These are phyloP conservation scores for Catostylus mosaicus DNA, from an alignment of 30 jellyfish, hydroid and myxozoan genomes.

Conservation along the genomic window DNA sequence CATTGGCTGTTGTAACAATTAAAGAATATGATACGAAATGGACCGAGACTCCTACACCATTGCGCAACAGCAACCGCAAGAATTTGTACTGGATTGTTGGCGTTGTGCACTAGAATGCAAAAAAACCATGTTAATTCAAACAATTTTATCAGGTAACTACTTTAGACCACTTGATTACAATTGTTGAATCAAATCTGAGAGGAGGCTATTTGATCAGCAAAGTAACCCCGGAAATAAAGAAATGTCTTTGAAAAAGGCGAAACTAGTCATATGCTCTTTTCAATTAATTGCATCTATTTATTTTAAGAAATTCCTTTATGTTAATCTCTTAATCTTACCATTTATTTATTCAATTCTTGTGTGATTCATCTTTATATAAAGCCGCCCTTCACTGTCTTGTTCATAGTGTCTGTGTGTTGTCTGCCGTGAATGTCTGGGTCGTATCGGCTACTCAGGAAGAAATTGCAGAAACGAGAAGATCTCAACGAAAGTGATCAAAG, in stretches of 20 bases:
- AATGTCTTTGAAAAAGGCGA: background rate
- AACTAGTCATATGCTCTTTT: background rate
- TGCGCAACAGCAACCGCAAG: too few species aligned
- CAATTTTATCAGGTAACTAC: too few species aligned
- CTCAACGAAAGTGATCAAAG: too few species aligned
- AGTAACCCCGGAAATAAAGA: background rate
- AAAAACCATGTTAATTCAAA: too few species aligned
- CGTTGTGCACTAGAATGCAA: too few species aligned
- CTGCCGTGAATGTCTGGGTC: too few species aligned
- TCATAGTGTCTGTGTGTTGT: background rate
- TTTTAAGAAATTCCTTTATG: background rate
- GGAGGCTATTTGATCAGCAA: background rate
- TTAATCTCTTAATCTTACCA: background rate
- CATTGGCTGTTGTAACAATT: too few species aligned
- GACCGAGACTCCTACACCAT: too few species aligned
- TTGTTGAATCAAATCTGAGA: background rate
- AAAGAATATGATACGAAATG: too few species aligned
- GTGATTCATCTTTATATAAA: background rate
- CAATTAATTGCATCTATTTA: background rate
- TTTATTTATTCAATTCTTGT: background rate
- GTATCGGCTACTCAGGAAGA: too few species aligned
- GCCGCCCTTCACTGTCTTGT: background rate
- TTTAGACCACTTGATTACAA: slow-evolving; percentile 33
- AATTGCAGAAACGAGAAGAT: too few species aligned
- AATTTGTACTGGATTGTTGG: too few species aligned